Base-by-base conservation (phyloP, 1,140 invertebrate genomes). In the Papilio polytes region DNA sequence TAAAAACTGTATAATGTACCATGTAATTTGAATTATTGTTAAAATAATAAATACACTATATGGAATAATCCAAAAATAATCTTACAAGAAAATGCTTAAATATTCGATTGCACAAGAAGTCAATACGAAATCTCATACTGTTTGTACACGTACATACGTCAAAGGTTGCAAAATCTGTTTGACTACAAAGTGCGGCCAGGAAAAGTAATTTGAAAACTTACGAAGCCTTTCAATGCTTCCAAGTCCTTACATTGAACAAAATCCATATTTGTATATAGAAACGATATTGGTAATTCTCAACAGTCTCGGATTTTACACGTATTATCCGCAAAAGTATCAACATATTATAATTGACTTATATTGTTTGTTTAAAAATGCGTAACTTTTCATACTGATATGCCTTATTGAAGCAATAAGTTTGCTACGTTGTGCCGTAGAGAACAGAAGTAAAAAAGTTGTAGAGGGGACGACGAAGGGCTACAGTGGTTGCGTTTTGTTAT, bases 201-300 rank as follows among this genome's bases (percentile, higher is more conserved):
- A 56, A 56, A 56, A 56, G 53, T 56, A 56, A 56, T 56, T 56
- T 56, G 53, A 56, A 56, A 56, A 56, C 53, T 56, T 56, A 56
- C 53, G n/a, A 56, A 56, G 53, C 18, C 53, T 56, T 56, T 56
- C 53, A 56, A 18, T 20, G 1, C 53, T 20, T 56, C 4, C 53
- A 56, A 56, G n/a, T 18, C 36, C 6, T 4, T 20, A 56, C 53
- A 56, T 56, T 9, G 18, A 56, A 18, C 8, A 56, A 20, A 20
- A 56, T 56, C 18, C n/a, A 20, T n/a, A 56, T 18, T 56, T 7
- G n/a, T 56, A 56, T 1, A n/a, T 56, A 56, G 53, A 56, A 56
- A 20, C 18, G 53, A 56, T 20, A 56, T 56, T 56, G 53, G 53
- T 7, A 56, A 20, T 56, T n/a, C 18, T 56, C 53, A 20, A 56